A percentile compares a stretch with the other conserved stretches of the same genome.
These are phyloP conservation scores for Pristionchus japonicus DNA, from an alignment of 2,888 invertebrate species.

Conservation along the genomic window DNA sequence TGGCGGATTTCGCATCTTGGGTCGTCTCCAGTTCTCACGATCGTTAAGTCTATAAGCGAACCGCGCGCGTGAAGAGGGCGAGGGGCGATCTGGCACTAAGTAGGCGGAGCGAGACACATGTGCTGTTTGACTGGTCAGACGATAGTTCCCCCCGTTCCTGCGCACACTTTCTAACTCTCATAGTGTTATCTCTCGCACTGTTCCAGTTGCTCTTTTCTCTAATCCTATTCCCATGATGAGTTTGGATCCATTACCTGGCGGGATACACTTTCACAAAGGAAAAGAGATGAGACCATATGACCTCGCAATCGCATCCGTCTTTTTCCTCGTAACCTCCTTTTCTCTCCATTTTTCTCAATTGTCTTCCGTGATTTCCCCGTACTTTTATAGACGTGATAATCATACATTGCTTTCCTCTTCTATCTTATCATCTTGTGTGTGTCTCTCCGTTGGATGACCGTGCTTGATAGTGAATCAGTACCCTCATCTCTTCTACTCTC, in stretches of 20 bases:
- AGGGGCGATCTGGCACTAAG: constrained; percentile 36
- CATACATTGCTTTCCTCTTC: constrained; percentile 4
- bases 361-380: background rate
- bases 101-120: constrained; percentile 40
- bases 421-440: constrained; percentile 35
- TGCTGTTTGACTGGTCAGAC: constrained; percentile 40
- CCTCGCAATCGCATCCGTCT: constrained; percentile 11
- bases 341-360: background rate
- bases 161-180: constrained; percentile 33
- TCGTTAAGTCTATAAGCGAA: background rate
- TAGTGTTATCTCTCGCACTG: constrained; percentile 2
- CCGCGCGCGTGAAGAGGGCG: background rate
- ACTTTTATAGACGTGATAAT: background rate
- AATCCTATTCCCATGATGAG: constrained; percentile 5
- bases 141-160: background rate
- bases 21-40: background rate
- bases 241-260: constrained; percentile 27
- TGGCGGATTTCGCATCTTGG: background rate
- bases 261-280: constrained; percentile 30
- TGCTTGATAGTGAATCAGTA: constrained; percentile 18
- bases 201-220: constrained; percentile 19
- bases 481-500: background rate
- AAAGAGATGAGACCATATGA: background rate
- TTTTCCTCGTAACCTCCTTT: constrained; percentile 33
- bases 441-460: background rate